phyloP scores from a whole-genome alignment of 2,797 vertebrate species.

The Spinus pinus region DNA sequence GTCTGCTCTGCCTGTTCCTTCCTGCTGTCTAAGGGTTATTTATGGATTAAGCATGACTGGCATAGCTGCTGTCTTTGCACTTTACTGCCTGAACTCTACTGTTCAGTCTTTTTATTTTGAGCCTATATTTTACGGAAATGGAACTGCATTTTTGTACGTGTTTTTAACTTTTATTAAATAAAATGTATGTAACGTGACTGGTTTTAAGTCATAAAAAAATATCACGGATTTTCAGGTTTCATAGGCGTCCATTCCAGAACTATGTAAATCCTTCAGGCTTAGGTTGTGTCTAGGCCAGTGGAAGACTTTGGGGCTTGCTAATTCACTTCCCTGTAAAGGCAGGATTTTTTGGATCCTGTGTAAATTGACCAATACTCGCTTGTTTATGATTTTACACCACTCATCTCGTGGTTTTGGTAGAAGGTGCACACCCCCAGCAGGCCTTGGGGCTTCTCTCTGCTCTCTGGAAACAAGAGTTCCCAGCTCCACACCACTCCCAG shows the following conservation, averaged over 20 bases:
- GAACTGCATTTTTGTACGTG: slow-evolving; percentile 62
- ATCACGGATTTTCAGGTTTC: not conserved
- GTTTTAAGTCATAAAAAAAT: slow-evolving; percentile 52
- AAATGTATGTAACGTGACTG: slow-evolving; percentile 34
- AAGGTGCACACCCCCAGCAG: fast-evolving
- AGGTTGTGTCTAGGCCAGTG: not conserved
- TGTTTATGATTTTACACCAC: not conserved
- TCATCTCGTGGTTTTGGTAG: not conserved
- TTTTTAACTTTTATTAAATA: slow-evolving; percentile 66
- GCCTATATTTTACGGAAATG: slow-evolving; percentile 59
- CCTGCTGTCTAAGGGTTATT: not conserved
- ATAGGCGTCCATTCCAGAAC: not conserved
- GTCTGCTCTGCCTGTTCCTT: not conserved
- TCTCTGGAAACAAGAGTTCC: not conserved
- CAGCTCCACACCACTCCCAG: not conserved
- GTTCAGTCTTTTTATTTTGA: slow-evolving; percentile 59
- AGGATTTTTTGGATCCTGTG: not conserved
- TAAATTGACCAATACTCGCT: not conserved
- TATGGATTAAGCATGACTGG: not conserved
- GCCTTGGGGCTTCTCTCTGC: not conserved
- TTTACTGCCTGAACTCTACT: slow-evolving; percentile 59
- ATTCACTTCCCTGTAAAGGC: not conserved
- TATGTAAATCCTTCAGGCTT: not conserved
- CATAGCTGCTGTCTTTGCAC: slow-evolving; percentile 57
- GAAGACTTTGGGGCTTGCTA: not conserved